Evolutionary conservation across 1,140 invertebrate species (phyloP).

Genomic region (Geopemphigus sp.): DNA sequence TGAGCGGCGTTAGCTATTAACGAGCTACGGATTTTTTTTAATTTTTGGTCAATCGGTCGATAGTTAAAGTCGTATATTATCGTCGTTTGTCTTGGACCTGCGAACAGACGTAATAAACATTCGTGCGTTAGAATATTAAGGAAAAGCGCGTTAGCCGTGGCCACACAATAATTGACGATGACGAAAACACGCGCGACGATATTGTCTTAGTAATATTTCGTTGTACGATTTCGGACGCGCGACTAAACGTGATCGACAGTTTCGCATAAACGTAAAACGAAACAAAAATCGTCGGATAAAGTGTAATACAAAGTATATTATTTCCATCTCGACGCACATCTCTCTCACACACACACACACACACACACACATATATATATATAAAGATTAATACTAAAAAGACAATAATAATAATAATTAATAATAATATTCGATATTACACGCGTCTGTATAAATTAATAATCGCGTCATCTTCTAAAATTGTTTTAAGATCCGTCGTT

Average conservation of each 20-base stretch:
- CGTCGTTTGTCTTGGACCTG: slow-evolving; percentile 46
- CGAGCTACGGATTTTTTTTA: too few relatives aligned
- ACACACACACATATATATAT: not conserved
- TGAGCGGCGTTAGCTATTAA: too few relatives aligned
- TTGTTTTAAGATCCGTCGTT: slow-evolving; percentile 23
- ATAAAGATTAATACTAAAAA: slow-evolving; percentile 38
- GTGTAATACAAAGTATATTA: not conserved
- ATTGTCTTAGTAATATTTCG: not conserved
- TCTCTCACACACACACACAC: not conserved
- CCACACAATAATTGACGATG: not conserved
- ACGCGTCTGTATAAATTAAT: not conserved
- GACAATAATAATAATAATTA: not conserved
- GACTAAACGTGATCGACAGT: not conserved
- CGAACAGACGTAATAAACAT: slow-evolving; percentile 13
- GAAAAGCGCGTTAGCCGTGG: not conserved
- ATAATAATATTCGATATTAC: slow-evolving; percentile 2
- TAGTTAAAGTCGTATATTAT: slow-evolving; percentile 20
- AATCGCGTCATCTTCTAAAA: slow-evolving; percentile 27
- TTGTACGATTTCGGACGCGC: too few relatives aligned
- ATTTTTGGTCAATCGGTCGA: not conserved
- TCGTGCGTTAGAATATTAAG: slow-evolving; percentile 6
- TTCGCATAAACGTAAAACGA: not conserved
- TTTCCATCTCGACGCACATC: not conserved
- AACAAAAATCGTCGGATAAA: not conserved
- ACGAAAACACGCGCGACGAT: not conserved